Conservation (phyloP, 2,113 vertebrate genomes). For the Athene cunicularia region DNA sequence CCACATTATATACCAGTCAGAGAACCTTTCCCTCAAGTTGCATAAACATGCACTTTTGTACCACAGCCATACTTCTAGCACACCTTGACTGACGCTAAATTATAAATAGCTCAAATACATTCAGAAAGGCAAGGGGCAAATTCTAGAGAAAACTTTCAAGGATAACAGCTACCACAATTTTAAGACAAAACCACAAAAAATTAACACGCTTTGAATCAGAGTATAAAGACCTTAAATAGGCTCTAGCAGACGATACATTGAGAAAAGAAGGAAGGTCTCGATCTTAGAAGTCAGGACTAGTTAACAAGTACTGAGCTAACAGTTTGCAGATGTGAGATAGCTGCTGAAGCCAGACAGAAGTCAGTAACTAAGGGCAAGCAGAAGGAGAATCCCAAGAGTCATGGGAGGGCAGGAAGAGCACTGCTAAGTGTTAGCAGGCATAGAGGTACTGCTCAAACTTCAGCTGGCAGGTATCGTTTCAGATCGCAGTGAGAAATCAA, state of each 20-base stretch:
- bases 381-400: not conserved
- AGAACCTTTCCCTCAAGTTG: not conserved
- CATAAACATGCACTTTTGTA: not conserved
- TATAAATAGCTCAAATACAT: not conserved
- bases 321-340: accelerated
- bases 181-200: not conserved
- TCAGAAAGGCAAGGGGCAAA: not conserved
- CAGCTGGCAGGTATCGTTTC: not conserved
- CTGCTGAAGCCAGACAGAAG: not conserved
- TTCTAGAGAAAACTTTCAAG: not conserved
- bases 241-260: not conserved
- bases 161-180: not conserved
- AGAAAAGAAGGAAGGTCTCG: not conserved
- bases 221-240: not conserved
- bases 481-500: not conserved
- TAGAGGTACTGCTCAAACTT: not conserved
- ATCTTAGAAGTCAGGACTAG: not conserved
- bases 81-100: not conserved
- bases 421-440: not conserved
- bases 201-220: not conserved
- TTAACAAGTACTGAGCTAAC: not conserved
- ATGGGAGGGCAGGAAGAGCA: not conserved
- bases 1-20: not conserved
- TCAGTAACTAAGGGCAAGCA: not conserved
- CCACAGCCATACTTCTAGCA: not conserved